These are phyloP conservation scores for Crocodylus rhombifer DNA, from an alignment of 2,797 vertebrate species.

Conservation along the genomic window DNA sequence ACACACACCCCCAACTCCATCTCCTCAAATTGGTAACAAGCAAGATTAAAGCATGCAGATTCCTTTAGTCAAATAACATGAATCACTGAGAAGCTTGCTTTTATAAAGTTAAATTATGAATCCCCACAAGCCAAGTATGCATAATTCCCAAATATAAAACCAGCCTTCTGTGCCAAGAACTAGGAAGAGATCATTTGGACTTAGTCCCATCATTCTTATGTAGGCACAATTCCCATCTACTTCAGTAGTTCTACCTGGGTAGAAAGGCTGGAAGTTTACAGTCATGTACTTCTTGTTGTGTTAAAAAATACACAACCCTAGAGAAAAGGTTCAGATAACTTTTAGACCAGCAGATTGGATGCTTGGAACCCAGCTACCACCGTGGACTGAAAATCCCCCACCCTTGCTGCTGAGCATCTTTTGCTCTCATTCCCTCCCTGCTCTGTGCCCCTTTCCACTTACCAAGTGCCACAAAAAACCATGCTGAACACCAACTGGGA, in stretches of 20 bases:
- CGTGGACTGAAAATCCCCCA: too few relatives aligned
- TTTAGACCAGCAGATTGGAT: too few relatives aligned
- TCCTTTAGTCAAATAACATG: constrained; percentile 54
- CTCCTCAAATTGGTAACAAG: constrained; percentile 37
- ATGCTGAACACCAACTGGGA: too few relatives aligned
- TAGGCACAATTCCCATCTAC: not conserved
- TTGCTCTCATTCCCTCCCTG: too few relatives aligned
- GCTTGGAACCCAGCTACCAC: too few relatives aligned
- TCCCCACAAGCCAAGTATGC: not conserved
- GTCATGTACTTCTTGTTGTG: not conserved
- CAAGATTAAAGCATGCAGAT: constrained; percentile 7
- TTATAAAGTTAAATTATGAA: constrained; percentile 40
- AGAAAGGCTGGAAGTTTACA: not conserved
- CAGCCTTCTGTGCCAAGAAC: not conserved
- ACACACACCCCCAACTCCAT: not conserved
- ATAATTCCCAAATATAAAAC: not conserved
- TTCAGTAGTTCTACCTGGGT: not conserved
- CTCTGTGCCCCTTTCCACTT: too few relatives aligned
- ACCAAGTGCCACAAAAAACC: too few relatives aligned
- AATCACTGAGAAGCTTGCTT: not conserved
- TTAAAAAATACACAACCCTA: not conserved
- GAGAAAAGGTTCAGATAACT: not conserved
- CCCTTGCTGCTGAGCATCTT: too few relatives aligned
- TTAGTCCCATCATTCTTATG: not conserved
- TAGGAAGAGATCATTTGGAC: not conserved